A percentile compares a stretch with the other conserved stretches of the same genome.
Conservation (phyloP, 2,888 invertebrate species). For the Pristionchus maxplancki region DNA sequence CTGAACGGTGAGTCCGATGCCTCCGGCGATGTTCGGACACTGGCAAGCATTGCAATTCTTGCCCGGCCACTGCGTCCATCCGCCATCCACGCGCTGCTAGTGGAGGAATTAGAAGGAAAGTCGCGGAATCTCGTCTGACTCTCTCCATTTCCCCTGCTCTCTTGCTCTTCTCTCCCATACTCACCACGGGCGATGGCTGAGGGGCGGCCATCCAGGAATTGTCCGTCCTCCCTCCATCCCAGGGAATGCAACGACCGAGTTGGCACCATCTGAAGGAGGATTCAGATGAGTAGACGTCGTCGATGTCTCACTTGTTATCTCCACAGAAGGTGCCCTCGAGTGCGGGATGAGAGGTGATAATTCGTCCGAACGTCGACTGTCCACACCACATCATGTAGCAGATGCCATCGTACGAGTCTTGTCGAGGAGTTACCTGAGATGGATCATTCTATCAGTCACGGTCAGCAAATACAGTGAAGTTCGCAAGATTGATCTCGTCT, state of each 20-base stretch:
- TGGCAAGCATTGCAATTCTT: conserved; percentile 71
- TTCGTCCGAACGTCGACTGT: conserved; percentile 72
- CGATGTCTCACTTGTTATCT: conserved; percentile 57
- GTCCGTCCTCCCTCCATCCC: conserved; percentile 56
- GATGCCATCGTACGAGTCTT: conserved; percentile 75
- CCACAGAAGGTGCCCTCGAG: conserved; percentile 74
- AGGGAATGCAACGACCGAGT: conserved; percentile 77
- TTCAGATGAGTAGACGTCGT: neutral
- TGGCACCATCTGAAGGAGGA: conserved; percentile 67
- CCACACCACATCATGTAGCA: conserved; percentile 78
- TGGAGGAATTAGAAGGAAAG: neutral
- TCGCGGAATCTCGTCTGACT: neutral
- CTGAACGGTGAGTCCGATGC: conserved; percentile 62
- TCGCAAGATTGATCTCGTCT: neutral
- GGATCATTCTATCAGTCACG: neutral
- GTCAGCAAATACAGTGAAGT: neutral
- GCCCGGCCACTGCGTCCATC: conserved; percentile 75
- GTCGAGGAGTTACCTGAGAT: conserved; percentile 73
- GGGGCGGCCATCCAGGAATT: conserved; percentile 27
- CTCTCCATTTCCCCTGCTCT: neutral
- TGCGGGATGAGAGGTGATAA: conserved; percentile 77
- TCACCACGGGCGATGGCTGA: neutral
- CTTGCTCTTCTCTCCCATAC: neutral
- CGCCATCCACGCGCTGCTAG: conserved; percentile 70
- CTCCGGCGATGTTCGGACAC: conserved; percentile 68